Evolutionary conservation across 1,140 invertebrate genomes (phyloP), one percentile per base, ranked within the genome.

Genomic region (Diorhabda sublineata): DNA sequence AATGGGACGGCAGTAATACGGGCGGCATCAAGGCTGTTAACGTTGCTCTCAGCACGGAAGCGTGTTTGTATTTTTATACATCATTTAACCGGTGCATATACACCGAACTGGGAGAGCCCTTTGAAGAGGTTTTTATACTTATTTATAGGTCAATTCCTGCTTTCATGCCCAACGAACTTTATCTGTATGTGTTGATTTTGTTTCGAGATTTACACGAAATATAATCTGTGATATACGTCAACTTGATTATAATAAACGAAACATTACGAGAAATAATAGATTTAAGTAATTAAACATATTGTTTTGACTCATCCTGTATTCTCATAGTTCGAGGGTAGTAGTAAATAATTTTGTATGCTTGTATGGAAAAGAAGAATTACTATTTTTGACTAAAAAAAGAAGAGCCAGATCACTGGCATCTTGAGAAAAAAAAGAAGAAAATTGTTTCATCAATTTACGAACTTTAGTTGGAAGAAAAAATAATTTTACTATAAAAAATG

Each of bases 11-110:
- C 47, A 52, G 47, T 52, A 52, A 52, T 52, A 4, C 47, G 47
- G 47, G 47, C 4, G 47, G 47, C 47, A 52, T 8, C 47, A 3
- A n/a, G n/a, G 47, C 47, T 52, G 47, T n/a, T 52, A 52, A 52
- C 47, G 47, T 52, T 52, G 4, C 47, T 52, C 47, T 52, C 47
- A 6, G 47, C 47, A 52, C n/a, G 47, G 47, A 52, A 52, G 47
- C 47, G 47, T 52, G 47, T 52, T 8, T 52, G 47, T 52, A 52
- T 52, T 52, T 52, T 52, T 52, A 52, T 52, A n/a, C 47, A 52
- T 52, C 47, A 52, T 52, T 52, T 52, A 52, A 52, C n/a, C 47
- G 47, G 47, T 52, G 47, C 47, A 52, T 52, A 52, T 52, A 52
- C 47, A 52, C 47, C 6, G 47, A n/a, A 6, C 47, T 8, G 47